A percentile compares a stretch with the other conserved stretches of the same genome.
Conservation (phyloP, 2,113 vertebrate genomes). For the Lucifuga dentata region DNA sequence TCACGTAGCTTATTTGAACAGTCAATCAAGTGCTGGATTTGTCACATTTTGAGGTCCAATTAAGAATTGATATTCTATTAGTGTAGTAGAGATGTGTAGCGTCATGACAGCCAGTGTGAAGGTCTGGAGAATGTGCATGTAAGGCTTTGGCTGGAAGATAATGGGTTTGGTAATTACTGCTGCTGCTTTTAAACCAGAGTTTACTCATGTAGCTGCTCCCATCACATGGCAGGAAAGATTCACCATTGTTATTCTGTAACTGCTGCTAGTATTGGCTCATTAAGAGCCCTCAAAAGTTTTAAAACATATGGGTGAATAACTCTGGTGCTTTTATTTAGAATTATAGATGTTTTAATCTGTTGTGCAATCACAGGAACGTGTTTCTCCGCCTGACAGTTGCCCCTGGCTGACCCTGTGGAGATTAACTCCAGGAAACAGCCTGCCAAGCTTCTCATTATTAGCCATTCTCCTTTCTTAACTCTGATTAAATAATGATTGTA, state of each 20-base stretch:
- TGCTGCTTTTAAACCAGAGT: conserved; percentile 29
- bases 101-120: not conserved
- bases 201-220: conserved; percentile 16
- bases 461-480: conserved; percentile 26
- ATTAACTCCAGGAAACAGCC: conserved; percentile 47
- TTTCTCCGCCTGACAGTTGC: conserved; percentile 38
- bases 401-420: conserved; percentile 32
- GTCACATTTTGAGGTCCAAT: conserved; percentile 21
- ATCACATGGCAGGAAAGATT: not conserved
- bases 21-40: conserved; percentile 7
- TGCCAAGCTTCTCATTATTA: conserved; percentile 40
- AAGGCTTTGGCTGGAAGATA: not conserved
- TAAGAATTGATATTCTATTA: conserved; percentile 16
- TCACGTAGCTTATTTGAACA: conserved; percentile 10
- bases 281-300: conserved; percentile 34
- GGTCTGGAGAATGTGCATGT: not conserved
- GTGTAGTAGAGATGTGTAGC: not conserved
- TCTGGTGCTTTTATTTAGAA: conserved; percentile 45
- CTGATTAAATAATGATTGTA: conserved; percentile 65
- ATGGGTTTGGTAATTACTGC: conserved; percentile 14
- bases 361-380: conserved; percentile 32
- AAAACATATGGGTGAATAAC: conserved; percentile 39
- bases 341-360: conserved; percentile 39
- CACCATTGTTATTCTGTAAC: conserved; percentile 31
- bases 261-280: conserved; percentile 48